A percentile compares a stretch with the other conserved stretches of the same genome.
Conservation (phyloP, 2,797 vertebrate species). For the Sphaeramia orbicularis region DNA sequence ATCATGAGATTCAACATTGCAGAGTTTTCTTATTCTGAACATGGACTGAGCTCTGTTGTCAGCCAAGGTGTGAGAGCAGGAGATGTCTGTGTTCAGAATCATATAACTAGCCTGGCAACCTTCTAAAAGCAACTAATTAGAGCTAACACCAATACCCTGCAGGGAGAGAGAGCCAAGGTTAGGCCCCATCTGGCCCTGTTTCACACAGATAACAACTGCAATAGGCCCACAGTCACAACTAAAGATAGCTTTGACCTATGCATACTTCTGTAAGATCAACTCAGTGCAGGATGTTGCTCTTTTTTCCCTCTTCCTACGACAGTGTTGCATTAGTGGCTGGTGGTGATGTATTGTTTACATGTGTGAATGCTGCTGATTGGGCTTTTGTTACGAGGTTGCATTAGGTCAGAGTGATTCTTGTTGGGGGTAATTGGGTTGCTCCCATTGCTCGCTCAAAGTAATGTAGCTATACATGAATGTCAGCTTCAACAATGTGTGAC, state of each 20-base stretch:
- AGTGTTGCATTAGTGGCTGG: conserved; percentile 10
- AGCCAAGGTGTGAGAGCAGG: conserved; percentile 28
- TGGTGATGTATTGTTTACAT: conserved; percentile 26
- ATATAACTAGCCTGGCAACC: conserved; percentile 27
- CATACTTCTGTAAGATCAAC: conserved; percentile 18
- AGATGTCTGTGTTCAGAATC: conserved; percentile 31
- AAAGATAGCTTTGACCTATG: conserved; percentile 51
- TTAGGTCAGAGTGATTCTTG: conserved; percentile 7
- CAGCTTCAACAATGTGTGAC: conserved; percentile 7
- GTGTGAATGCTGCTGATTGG: conserved; percentile 10
- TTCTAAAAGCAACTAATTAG: conserved; percentile 68
- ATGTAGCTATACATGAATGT: background rate
- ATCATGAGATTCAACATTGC: conserved; percentile 3
- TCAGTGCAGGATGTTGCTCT: background rate
- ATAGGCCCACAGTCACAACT: conserved; percentile 29
- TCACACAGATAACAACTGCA: conserved; percentile 56
- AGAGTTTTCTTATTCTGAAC: conserved; percentile 19
- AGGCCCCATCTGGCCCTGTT: conserved; percentile 62
- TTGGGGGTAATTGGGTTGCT: conserved; percentile 26
- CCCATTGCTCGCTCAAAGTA: background rate
- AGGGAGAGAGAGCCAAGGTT: conserved; percentile 55
- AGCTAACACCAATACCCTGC: conserved; percentile 59
- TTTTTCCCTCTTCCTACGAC: background rate
- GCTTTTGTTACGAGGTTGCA: conserved; percentile 34
- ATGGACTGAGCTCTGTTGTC: conserved; percentile 3